Evolutionary conservation across 1,140 invertebrate species (phyloP), one percentile per base, ranked within the genome.

Genomic region (Platyura marginata): DNA sequence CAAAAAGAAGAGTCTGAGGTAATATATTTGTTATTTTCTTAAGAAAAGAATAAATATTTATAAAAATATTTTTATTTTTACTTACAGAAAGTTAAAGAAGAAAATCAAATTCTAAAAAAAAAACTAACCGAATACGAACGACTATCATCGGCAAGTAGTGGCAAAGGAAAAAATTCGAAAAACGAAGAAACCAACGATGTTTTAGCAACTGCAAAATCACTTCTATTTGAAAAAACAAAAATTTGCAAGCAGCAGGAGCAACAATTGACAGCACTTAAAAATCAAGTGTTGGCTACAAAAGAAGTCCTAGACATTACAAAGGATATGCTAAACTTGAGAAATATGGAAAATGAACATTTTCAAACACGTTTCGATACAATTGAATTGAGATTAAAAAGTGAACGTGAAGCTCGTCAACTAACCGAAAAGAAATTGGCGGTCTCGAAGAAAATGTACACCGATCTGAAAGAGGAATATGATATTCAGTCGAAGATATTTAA

Each of bases 261-360:
- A 45, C 77, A 81, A 53, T 81, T 81, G 23, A 69, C 70, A 32
- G 77, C 78, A 0, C 54, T 81, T 6, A 74, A 68, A 15, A 71
- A 70, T 21, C 79, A 83, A 53, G 75, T 81, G 3, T 58, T 69
- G 16, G 79, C 80, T 2, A 60, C 84, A 18, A 82, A 81, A 56
- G 81, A 86, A 47, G 81, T 85, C 2, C 69, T 82, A 9, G 59
- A 66, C 8, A 81, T 84, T 34, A 83, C 80, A 2, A 82, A 81
- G 51, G 78, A 83, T 49, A 60, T 86, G 41, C 58, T 84, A 13
- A 74, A 78, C 44, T 80, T 86, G 3, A 69, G 81, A 40, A 83
- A 79, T 48, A 67, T 75, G 46, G 81, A 86, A 65, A 72, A 81
- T 3, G 75, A 77, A 23, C 78, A 82, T 57, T 69, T 83, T 18